Percentiles rank a stretch among this genome's conserved stretches.
phyloP scores from a whole-genome alignment of 2,797 vertebrate species.

The Chromis chromis region DNA sequence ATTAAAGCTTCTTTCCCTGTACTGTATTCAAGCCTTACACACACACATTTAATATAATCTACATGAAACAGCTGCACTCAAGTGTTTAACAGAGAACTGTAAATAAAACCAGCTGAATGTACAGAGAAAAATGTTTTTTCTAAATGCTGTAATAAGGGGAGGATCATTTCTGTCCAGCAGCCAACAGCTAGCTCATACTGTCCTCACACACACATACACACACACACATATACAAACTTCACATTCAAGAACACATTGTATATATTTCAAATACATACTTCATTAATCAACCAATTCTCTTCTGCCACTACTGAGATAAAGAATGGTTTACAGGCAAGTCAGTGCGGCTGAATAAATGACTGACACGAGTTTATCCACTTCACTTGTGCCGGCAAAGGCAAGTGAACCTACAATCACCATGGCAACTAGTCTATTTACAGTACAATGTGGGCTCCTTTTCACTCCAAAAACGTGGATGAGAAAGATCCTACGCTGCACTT shows the following conservation, averaged over 20 bases:
- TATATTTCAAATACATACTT: conserved; percentile 4
- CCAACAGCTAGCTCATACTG: conserved; percentile 43
- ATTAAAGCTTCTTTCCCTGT: conserved; percentile 18
- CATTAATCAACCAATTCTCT: conserved; percentile 6
- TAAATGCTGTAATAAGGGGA: conserved; percentile 47
- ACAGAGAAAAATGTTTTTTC: conserved; percentile 18
- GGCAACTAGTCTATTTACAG: conserved; percentile 75
- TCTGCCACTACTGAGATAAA: conserved; percentile 2
- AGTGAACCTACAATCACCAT: conserved; percentile 59
- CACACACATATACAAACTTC: not conserved
- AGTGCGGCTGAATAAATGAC: conserved; percentile 37
- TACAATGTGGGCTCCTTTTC: conserved; percentile 45
- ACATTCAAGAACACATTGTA: conserved; percentile 21
- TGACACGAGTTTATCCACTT: conserved; percentile 37
- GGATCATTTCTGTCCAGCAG: conserved; percentile 48
- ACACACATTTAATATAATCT: conserved; percentile 61
- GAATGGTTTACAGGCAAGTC: conserved; percentile 19
- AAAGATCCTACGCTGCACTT: conserved; percentile 26
- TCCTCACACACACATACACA: conserved; percentile 11
- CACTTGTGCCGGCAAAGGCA: conserved; percentile 19
- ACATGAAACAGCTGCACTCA: conserved; percentile 70
- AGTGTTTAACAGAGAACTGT: conserved; percentile 69
- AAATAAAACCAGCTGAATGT: conserved; percentile 71
- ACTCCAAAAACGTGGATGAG: conserved; percentile 34
- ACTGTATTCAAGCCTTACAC: conserved; percentile 10